A percentile compares a stretch with the other conserved stretches of the same genome.
These are phyloP conservation scores for Gymnobelideus leadbeateri DNA, from an alignment of 2,113 vertebrate genomes.

Conservation along the genomic window DNA sequence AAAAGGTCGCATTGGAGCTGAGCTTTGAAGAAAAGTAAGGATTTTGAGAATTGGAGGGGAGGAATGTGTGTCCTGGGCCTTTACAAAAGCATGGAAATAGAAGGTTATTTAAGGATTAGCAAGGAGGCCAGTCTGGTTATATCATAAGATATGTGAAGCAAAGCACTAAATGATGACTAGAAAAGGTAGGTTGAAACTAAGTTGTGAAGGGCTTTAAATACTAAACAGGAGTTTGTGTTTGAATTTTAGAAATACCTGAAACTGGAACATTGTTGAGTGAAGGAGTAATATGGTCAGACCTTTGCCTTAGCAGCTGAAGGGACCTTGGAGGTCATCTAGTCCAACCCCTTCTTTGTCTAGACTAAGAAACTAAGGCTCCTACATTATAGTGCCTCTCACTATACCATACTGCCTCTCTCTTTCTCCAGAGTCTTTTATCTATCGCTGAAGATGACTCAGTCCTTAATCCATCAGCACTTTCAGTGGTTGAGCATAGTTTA, in stretches of 20 bases:
- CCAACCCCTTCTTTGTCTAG: no score
- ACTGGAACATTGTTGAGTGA: not conserved
- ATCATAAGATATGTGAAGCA: not conserved
- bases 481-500: no score
- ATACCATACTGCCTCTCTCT: not conserved
- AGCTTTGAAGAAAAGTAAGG: not conserved
- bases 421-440: not conserved
- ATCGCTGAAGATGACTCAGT: no score
- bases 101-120: not conserved
- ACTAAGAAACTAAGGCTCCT: no score
- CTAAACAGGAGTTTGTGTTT: not conserved
- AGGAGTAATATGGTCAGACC: not conserved
- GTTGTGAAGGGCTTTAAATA: not conserved
- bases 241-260: not conserved
- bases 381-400: not conserved
- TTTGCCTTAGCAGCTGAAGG: not conserved
- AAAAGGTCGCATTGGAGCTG: not conserved
- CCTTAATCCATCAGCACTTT: no score
- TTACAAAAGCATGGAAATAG: not conserved
- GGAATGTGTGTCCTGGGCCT: not conserved
- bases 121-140: not conserved
- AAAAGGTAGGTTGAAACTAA: not conserved
- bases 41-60: not conserved
- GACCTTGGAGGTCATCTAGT: no score
- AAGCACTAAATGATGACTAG: not conserved